A percentile compares a stretch with the other conserved stretches of the same genome.
Evolutionary conservation across 2,797 vertebrate genomes (phyloP).

Genomic region (Phataginus tetradactyla): DNA sequence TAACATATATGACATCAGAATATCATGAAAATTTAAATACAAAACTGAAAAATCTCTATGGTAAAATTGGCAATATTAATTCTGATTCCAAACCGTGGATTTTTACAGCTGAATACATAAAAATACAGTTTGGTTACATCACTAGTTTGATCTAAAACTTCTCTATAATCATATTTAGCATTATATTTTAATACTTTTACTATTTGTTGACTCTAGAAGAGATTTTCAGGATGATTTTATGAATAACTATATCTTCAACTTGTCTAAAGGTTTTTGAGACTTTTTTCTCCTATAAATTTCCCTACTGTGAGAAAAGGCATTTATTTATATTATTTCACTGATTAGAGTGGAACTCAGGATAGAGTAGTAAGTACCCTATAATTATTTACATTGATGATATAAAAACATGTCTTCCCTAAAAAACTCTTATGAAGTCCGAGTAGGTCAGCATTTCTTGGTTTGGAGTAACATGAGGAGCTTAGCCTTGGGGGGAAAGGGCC

Average conservation of each 20-base stretch:
- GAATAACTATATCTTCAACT: not conserved
- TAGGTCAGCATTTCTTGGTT: not conserved
- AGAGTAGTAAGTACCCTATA: not conserved
- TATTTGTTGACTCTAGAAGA: conserved; percentile 4
- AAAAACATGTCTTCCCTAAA: not conserved
- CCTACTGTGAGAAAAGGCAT: not conserved
- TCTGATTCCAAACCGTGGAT: conserved; percentile 23
- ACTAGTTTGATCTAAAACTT: not conserved
- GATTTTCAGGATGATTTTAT: not conserved
- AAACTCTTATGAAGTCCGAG: not conserved
- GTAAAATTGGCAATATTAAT: not conserved
- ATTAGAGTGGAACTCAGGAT: not conserved
- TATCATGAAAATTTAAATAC: not conserved
- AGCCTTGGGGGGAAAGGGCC: no score
- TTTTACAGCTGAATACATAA: not conserved
- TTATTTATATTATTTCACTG: not conserved
- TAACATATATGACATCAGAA: not conserved
- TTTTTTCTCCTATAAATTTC: not conserved
- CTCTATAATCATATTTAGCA: not conserved
- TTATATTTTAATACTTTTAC: not conserved
- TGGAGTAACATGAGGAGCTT: not conserved
- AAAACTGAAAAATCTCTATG: not conserved
- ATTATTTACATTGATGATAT: not conserved
- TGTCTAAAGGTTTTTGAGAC: not conserved
- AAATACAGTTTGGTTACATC: not conserved